A percentile compares a stretch with the other conserved stretches of the same genome.
phyloP scores from a whole-genome alignment of 2,113 vertebrate genomes.

The Notechis scutatus region DNA sequence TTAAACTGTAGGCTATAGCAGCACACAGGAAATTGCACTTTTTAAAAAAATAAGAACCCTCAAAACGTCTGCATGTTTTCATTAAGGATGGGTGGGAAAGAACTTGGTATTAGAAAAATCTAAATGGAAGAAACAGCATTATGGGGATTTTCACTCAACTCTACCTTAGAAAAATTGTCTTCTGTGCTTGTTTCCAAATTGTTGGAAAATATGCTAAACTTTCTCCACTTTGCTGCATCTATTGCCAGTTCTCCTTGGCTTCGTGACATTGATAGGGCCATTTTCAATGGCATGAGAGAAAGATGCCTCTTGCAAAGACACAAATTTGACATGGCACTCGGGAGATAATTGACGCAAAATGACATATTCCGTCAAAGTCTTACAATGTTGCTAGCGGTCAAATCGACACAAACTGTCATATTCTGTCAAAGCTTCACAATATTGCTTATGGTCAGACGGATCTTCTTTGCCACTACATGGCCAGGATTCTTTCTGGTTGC shows the following conservation, averaged over 20 bases:
- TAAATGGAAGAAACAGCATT: not conserved
- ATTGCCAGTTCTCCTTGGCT: slow-evolving; percentile 36
- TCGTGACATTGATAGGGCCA: slow-evolving; percentile 54
- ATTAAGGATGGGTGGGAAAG: not conserved
- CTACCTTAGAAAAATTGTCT: not conserved
- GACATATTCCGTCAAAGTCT: slow-evolving; percentile 67
- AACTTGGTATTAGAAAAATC: not conserved
- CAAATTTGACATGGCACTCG: slow-evolving; percentile 53
- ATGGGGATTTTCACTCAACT: not conserved
- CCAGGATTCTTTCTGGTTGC: slow-evolving; percentile 53
- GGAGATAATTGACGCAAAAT: slow-evolving; percentile 62
- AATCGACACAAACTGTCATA: slow-evolving; percentile 48
- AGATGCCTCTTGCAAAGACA: slow-evolving; percentile 39
- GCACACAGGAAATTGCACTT: not conserved
- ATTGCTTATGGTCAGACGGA: slow-evolving; percentile 63
- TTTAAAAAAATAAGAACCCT: not conserved
- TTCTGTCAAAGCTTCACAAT: slow-evolving; percentile 60
- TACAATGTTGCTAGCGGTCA: slow-evolving; percentile 58
- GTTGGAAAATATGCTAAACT: rapidly evolving
- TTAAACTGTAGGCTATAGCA: not conserved
- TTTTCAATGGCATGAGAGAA: slow-evolving; percentile 51
- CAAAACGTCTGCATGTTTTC: not conserved
- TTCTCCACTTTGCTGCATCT: not conserved
- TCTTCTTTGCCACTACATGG: slow-evolving; percentile 34
- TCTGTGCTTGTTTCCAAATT: rapidly evolving